A percentile compares a stretch with the other conserved stretches of the same genome.
Evolutionary conservation across 1,140 invertebrate species (phyloP).

Genomic region (Drosophila azteca): DNA sequence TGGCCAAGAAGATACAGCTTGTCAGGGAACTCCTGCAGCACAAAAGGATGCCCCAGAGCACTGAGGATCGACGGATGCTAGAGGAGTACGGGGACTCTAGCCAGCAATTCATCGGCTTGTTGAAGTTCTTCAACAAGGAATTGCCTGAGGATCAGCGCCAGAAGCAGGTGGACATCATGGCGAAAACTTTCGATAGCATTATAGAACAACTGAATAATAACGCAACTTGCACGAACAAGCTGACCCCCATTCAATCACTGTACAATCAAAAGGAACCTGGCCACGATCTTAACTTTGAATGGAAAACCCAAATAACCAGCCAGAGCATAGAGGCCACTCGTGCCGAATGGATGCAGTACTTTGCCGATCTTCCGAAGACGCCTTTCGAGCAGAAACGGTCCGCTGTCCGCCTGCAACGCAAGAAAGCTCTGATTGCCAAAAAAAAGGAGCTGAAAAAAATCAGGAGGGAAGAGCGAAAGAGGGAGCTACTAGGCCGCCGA

Average conservation of each 20-base stretch:
- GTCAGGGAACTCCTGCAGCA: background rate
- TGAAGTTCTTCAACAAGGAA: background rate
- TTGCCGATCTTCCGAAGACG: background rate
- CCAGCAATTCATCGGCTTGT: background rate
- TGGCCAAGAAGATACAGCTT: background rate
- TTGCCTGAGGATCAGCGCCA: background rate
- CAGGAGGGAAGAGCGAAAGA: background rate
- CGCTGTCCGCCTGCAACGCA: background rate
- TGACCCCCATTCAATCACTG: no score
- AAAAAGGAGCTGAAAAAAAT: background rate
- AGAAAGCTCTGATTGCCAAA: background rate
- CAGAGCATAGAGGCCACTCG: background rate
- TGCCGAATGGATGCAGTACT: slow-evolving; percentile 1
- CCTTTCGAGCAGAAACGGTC: background rate
- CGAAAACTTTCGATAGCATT: background rate
- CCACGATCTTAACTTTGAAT: no score
- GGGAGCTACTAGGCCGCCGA: background rate
- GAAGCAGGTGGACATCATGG: background rate
- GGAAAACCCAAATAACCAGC: background rate
- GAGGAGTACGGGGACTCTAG: background rate
- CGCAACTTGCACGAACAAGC: no score
- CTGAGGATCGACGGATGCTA: background rate
- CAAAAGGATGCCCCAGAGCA: background rate
- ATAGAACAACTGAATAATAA: background rate
- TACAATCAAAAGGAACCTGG: no score